These are phyloP conservation scores for Hoplostethus mediterraneus DNA, from an alignment of 2,797 vertebrate genomes.

Conservation along the genomic window DNA sequence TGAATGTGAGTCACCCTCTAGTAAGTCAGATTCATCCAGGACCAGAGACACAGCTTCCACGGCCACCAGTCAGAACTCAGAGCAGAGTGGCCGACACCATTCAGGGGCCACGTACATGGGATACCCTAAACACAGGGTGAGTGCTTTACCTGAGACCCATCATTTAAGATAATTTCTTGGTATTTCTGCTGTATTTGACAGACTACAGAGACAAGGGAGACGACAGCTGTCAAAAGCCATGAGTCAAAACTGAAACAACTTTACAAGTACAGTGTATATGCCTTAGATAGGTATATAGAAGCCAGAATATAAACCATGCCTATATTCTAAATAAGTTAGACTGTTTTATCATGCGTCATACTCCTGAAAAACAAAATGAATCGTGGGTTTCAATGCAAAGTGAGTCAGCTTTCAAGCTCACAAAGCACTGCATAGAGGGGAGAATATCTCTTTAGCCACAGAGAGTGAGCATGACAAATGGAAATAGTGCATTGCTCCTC, in stretches of 20 bases:
- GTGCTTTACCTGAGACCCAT: conserved; percentile 18
- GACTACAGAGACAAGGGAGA: neutral
- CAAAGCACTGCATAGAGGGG: neutral
- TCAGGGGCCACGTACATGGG: conserved; percentile 23
- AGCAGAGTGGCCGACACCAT: conserved; percentile 65
- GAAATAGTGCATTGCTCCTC: conserved; percentile 28
- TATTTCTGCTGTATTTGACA: neutral
- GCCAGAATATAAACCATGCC: neutral
- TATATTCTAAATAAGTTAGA: neutral
- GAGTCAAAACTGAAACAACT: neutral
- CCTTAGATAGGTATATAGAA: too few relatives aligned
- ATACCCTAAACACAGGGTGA: conserved; percentile 60
- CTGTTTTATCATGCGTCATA: conserved; percentile 3
- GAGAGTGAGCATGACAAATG: conserved; percentile 19
- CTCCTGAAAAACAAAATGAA: neutral
- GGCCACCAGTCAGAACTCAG: conserved; percentile 68
- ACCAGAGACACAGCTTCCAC: conserved; percentile 66
- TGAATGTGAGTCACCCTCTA: conserved; percentile 76
- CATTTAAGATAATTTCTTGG: neutral
- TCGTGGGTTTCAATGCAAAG: neutral
- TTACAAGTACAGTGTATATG: neutral
- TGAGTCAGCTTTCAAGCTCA: neutral
- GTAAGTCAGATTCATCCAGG: conserved; percentile 75
- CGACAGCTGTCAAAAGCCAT: neutral
- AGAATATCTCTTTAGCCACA: conserved; percentile 8